Percentiles rank a stretch among this genome's conserved stretches.
Conservation (phyloP, 2,888 invertebrate species). For the Apodemia zela region DNA sequence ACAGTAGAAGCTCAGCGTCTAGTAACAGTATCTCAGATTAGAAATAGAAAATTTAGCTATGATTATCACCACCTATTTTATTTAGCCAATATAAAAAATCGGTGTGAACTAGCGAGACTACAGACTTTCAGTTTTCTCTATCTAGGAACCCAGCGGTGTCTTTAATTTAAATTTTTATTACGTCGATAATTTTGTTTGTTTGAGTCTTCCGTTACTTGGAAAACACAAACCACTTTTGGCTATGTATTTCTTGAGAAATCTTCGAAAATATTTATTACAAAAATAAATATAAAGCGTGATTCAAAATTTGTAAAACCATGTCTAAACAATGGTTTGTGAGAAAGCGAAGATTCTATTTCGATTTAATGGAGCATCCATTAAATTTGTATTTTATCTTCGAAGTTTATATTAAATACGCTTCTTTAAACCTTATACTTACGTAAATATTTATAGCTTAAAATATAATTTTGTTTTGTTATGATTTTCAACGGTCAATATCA, state of each 20-base stretch:
- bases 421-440: background rate
- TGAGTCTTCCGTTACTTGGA: background rate
- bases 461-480: background rate
- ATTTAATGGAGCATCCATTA: conserved; percentile 7
- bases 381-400: conserved; percentile 1
- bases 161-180: no score
- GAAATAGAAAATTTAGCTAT: no score
- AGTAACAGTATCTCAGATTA: no score
- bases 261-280: background rate
- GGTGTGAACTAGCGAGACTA: no score
- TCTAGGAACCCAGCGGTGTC: no score
- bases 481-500: background rate
- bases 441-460: background rate
- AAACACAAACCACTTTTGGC: background rate
- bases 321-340: background rate
- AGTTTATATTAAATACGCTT: conserved; percentile 2
- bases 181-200: background rate
- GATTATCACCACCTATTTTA: no score
- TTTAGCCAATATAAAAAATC: no score
- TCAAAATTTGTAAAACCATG: background rate
- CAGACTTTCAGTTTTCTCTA: no score
- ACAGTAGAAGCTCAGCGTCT: no score
- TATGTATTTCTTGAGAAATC: background rate
- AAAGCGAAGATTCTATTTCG: conserved; percentile 1
- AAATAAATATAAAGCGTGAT: background rate